Evolutionary conservation across 2,113 vertebrate species (phyloP).

Genomic region (Gambusia holbrooki): DNA sequence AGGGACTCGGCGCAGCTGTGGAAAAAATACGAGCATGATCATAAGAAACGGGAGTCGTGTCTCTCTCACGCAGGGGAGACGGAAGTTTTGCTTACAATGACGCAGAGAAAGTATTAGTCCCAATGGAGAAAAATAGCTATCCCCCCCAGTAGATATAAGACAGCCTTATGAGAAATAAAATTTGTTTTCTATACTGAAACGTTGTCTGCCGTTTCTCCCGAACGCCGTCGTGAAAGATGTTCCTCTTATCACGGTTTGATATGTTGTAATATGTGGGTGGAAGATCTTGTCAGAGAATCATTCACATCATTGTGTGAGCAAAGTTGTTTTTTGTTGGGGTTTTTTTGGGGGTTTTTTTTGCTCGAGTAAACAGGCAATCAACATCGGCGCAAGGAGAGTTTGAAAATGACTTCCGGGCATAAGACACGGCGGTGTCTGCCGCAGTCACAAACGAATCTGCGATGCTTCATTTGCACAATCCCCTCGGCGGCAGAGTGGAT

Average conservation of each 20-base stretch:
- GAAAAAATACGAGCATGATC: slow-evolving; percentile 29
- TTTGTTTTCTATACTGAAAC: slow-evolving; percentile 78
- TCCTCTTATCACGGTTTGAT: slow-evolving; percentile 51
- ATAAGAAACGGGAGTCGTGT: slow-evolving; percentile 50
- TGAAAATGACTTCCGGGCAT: slow-evolving; percentile 64
- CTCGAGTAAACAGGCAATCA: slow-evolving; percentile 72
- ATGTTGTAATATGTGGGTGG: slow-evolving; percentile 53
- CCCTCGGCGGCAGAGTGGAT: slow-evolving; percentile 62
- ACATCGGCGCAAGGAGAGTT: slow-evolving; percentile 37
- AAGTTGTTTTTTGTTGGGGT: slow-evolving; percentile 6
- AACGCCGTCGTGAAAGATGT: slow-evolving; percentile 55
- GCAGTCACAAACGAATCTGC: slow-evolving; percentile 55
- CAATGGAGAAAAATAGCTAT: slow-evolving; percentile 64
- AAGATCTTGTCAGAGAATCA: slow-evolving; percentile 59
- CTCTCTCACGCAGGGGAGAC: slow-evolving; percentile 38
- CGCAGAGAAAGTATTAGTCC: slow-evolving; percentile 65
- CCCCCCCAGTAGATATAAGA: slow-evolving; percentile 73
- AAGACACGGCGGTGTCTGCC: slow-evolving; percentile 30
- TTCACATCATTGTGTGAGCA: slow-evolving; percentile 55
- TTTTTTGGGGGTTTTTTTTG: slow-evolving; percentile 4
- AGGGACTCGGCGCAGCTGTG: slow-evolving; percentile 20
- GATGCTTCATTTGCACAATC: slow-evolving; percentile 73
- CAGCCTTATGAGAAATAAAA: slow-evolving; percentile 80
- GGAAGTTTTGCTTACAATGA: slow-evolving; percentile 57
- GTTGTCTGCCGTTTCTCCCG: slow-evolving; percentile 63